These are phyloP conservation scores for Thymelicus sylvestris DNA, from an alignment of 2,888 invertebrate genomes.

Conservation along the genomic window DNA sequence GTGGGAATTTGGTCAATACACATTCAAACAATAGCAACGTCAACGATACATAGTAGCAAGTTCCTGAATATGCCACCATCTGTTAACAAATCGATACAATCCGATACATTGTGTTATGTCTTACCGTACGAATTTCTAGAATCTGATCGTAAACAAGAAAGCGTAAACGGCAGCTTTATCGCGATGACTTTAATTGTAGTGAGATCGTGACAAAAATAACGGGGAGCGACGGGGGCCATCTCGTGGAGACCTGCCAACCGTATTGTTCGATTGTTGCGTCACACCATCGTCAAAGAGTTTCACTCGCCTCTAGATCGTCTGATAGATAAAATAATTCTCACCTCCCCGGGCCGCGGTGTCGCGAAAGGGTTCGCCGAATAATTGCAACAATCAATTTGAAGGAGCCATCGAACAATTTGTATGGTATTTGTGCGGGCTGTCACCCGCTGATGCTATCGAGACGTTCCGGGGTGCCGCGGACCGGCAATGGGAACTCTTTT, in stretches of 20 bases:
- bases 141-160: conserved; percentile 54
- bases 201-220: conserved; percentile 74
- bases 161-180: conserved; percentile 61
- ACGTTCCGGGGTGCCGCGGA: conserved; percentile 68
- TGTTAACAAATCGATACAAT: background rate
- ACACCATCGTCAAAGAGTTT: conserved; percentile 79
- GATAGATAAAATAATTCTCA: conserved; percentile 81
- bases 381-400: conserved; percentile 84
- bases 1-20: conserved; percentile 65
- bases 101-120: conserved; percentile 1
- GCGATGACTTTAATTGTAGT: conserved; percentile 56
- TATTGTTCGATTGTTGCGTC: conserved; percentile 66
- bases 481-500: conserved; percentile 70
- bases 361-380: conserved; percentile 82
- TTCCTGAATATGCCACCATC: conserved; percentile 50
- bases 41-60: conserved; percentile 14
- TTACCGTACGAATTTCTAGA: conserved; percentile 13
- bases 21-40: conserved; percentile 33
- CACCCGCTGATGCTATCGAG: conserved; percentile 80
- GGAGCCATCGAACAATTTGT: conserved; percentile 83
- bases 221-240: conserved; percentile 59
- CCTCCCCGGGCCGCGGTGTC: conserved; percentile 75
- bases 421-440: conserved; percentile 84
- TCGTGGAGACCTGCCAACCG: conserved; percentile 68
- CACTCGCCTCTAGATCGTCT: conserved; percentile 60